These are phyloP conservation scores for Myotis pilosus DNA, from an alignment of 2,797 vertebrate genomes.

Conservation along the genomic window DNA sequence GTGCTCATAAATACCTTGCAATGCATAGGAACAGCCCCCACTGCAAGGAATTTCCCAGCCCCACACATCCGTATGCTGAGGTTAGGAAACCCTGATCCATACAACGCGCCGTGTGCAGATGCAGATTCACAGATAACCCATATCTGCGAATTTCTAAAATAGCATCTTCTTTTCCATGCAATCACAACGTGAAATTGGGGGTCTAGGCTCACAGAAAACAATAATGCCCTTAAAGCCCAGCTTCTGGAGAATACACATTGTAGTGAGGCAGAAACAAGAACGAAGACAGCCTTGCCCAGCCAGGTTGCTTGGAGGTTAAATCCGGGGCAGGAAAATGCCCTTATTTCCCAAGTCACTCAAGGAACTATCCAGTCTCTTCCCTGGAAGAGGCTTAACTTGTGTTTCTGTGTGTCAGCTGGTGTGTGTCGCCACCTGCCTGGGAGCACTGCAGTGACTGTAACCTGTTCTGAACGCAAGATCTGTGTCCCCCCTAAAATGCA, in stretches of 20 bases:
- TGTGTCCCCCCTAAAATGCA: background rate
- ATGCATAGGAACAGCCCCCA: too few relatives aligned
- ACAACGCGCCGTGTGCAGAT: fast-evolving
- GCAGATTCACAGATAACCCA: background rate
- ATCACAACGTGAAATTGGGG: background rate
- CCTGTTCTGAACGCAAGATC: background rate
- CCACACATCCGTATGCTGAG: fast-evolving
- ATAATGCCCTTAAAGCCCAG: background rate
- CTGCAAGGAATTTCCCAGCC: fast-evolving
- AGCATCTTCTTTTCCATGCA: background rate
- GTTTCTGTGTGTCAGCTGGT: background rate
- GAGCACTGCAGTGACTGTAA: fast-evolving
- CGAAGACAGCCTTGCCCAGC: background rate
- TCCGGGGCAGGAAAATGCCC: background rate
- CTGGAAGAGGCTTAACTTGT: background rate
- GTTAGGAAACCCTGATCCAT: background rate
- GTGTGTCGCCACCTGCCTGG: background rate
- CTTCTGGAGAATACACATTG: background rate
- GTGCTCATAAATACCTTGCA: background rate
- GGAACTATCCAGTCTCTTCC: background rate
- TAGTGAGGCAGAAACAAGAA: background rate
- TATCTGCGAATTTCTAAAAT: background rate
- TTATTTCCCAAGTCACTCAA: background rate
- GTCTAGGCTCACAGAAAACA: background rate
- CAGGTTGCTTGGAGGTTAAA: background rate